Evolutionary conservation across 2,797 vertebrate genomes (phyloP).

Genomic region (Sebastes iracundus): DNA sequence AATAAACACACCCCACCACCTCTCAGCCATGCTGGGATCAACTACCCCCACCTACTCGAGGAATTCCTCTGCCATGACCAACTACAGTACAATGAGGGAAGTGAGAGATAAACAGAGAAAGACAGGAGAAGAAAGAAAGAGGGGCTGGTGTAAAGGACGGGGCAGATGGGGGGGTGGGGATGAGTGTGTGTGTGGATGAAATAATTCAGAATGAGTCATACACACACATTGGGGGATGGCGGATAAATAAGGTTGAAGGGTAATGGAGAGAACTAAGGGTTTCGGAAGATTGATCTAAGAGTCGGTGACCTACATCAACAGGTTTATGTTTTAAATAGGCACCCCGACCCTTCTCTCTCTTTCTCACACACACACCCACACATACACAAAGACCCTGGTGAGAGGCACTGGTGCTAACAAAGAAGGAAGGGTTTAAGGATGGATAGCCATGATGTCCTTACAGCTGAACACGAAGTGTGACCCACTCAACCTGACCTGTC

Average conservation of each 20-base stretch:
- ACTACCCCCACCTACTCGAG: constrained; percentile 38
- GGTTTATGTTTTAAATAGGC: constrained; percentile 34
- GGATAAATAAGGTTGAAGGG: not conserved
- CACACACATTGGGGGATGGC: not conserved
- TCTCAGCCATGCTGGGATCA: constrained; percentile 9
- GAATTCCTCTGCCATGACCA: constrained; percentile 72
- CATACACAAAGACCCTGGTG: not conserved
- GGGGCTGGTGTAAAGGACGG: constrained; percentile 12
- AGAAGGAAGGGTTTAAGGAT: constrained; percentile 31
- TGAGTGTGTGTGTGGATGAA: constrained; percentile 9
- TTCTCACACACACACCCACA: not conserved
- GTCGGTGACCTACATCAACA: constrained; percentile 16
- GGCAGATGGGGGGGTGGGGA: not conserved
- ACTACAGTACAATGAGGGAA: constrained; percentile 62
- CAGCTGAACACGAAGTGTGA: constrained; percentile 19
- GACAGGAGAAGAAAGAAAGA: constrained; percentile 48
- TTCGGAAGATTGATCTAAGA: not conserved
- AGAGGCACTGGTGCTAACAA: constrained; percentile 23
- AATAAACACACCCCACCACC: constrained; percentile 25
- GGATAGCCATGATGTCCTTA: constrained; percentile 22
- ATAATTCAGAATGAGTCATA: constrained; percentile 13
- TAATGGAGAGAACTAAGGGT: constrained; percentile 1
- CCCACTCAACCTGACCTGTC: constrained; percentile 43
- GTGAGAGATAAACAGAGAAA: constrained; percentile 53
- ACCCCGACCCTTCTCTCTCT: not conserved